These are phyloP conservation scores for Prunella strophiata DNA, from an alignment of 2,797 vertebrate genomes.

Conservation along the genomic window DNA sequence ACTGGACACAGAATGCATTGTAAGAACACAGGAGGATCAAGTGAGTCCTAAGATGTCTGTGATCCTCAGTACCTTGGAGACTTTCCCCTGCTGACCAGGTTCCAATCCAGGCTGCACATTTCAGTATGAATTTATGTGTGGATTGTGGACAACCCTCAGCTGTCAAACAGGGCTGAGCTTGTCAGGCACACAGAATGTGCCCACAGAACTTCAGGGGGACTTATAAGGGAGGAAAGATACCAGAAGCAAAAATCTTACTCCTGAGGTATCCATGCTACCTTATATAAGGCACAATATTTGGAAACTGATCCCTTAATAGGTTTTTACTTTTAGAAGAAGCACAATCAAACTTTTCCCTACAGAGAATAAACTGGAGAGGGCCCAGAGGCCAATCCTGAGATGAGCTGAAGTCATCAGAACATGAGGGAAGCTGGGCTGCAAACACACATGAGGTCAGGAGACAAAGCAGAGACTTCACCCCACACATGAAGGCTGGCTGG, in stretches of 20 bases:
- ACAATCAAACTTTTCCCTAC: not conserved
- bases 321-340: not conserved
- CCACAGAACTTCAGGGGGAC: not conserved
- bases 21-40: not conserved
- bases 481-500: not conserved
- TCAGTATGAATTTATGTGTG: not conserved
- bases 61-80: not conserved
- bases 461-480: constrained; percentile 13
- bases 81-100: not conserved
- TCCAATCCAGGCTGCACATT: not conserved
- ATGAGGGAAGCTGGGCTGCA: not conserved
- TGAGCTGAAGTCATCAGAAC: not conserved
- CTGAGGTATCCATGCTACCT: not conserved
- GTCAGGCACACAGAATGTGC: not conserved
- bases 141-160: not conserved
- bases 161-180: not conserved
- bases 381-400: not conserved
- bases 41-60: not conserved
- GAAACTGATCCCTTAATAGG: not conserved
- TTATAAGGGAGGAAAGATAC: not conserved
- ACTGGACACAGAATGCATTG: not conserved
- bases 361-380: not conserved
- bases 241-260: not conserved
- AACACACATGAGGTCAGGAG: not conserved
- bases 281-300: not conserved